These are phyloP conservation scores for Hassar affinis DNA, from an alignment of 2,113 vertebrate species.

Conservation along the genomic window DNA sequence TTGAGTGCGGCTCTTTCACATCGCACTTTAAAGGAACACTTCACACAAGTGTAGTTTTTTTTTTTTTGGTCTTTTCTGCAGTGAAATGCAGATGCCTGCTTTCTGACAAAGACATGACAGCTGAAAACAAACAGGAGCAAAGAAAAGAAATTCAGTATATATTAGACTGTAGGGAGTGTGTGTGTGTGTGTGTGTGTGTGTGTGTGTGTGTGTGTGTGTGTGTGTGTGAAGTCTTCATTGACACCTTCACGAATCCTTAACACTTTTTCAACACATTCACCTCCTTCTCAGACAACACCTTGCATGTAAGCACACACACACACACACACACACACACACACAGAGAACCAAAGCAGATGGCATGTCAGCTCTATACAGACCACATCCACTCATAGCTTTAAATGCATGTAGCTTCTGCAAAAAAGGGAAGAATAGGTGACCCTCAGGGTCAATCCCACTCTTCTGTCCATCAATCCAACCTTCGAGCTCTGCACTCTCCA, in stretches of 20 bases:
- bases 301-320: constrained; percentile 2
- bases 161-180: constrained; percentile 59
- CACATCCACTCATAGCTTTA: constrained; percentile 18
- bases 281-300: constrained; percentile 31
- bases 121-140: not conserved
- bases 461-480: constrained; percentile 61
- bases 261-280: constrained; percentile 43
- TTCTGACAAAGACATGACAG: not conserved
- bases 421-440: constrained; percentile 22
- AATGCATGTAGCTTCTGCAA: constrained; percentile 22
- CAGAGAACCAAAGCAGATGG: not conserved
- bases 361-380: constrained; percentile 17
- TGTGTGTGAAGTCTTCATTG: constrained; percentile 23
- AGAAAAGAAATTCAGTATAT: constrained; percentile 8
- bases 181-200: too few relatives aligned
- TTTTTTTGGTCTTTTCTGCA: not conserved
- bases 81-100: not conserved
- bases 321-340: constrained; percentile 18
- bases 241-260: constrained; percentile 32
- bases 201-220: constrained; percentile 35
- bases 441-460: constrained; percentile 43
- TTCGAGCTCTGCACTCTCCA: not conserved
- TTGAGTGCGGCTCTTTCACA: not conserved
- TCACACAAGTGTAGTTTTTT: not conserved
- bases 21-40: not conserved